Evolutionary conservation across 2,888 invertebrate species (phyloP).

Genomic region (Microchrysa polita): DNA sequence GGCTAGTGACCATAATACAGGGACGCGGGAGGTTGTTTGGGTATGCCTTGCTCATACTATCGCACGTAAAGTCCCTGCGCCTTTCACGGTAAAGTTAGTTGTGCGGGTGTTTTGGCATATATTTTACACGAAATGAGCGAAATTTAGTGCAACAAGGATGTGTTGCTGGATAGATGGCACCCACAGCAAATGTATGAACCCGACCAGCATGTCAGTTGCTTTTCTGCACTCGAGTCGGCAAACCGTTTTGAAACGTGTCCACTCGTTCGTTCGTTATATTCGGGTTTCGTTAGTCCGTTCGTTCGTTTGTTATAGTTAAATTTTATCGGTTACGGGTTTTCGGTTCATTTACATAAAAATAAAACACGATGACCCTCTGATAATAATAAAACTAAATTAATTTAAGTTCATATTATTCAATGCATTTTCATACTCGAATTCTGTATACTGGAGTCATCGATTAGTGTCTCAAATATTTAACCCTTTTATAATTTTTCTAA

Average conservation of each 20-base stretch:
- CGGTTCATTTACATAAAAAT: neutral
- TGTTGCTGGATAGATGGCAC: slow-evolving; percentile 47
- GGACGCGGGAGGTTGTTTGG: neutral
- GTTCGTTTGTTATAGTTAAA: slow-evolving; percentile 23
- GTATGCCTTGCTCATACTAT: neutral
- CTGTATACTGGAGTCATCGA: too few species aligned
- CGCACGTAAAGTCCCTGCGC: neutral
- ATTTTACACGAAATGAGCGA: slow-evolving; percentile 30
- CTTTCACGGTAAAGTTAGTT: neutral
- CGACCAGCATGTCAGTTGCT: slow-evolving; percentile 46
- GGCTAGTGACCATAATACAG: neutral
- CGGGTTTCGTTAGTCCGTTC: slow-evolving; percentile 27
- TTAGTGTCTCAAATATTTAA: too few species aligned
- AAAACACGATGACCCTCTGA: too few species aligned
- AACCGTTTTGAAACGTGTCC: slow-evolving; percentile 38
- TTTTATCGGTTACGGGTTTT: slow-evolving; percentile 17
- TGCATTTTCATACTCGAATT: too few species aligned
- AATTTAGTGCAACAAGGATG: slow-evolving; percentile 42
- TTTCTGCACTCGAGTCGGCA: slow-evolving; percentile 44
- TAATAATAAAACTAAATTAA: too few species aligned
- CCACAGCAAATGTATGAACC: slow-evolving; percentile 40
- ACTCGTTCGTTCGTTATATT: slow-evolving; percentile 28
- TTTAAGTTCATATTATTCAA: too few species aligned
- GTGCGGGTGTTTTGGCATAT: slow-evolving; percentile 33
- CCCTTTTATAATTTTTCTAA: too few species aligned